Conservation (phyloP, 1,140 invertebrate species). For the Mylabris phalerata region DNA sequence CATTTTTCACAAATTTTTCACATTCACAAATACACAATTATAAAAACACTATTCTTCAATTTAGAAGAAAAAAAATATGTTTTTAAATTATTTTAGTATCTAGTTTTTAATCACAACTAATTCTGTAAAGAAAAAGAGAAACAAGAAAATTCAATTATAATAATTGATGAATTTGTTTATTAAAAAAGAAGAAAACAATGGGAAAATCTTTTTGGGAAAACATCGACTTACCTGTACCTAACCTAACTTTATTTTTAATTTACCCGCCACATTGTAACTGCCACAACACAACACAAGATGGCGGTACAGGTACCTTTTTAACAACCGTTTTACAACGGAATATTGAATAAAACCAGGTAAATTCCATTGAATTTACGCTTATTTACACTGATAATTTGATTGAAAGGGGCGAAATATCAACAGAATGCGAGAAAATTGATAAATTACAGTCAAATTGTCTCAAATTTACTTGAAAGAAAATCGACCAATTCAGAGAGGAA, state of each 20-base stretch:
- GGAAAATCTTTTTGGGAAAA: not conserved
- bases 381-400: too few species aligned
- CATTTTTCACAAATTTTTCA: constrained; percentile 9
- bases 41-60: constrained; percentile 1
- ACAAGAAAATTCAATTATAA: constrained; percentile 20
- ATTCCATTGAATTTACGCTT: too few species aligned
- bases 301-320: constrained; percentile 3
- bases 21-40: constrained; percentile 23
- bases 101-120: constrained; percentile 11
- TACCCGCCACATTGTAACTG: constrained; percentile 23
- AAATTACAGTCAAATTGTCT: too few species aligned
- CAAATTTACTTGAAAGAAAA: too few species aligned
- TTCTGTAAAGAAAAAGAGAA: constrained; percentile 8
- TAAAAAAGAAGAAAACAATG: constrained; percentile 6
- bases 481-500: too few species aligned
- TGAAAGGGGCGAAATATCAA: too few species aligned
- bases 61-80: not conserved
- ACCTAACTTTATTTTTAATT: constrained; percentile 14
- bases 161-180: not conserved
- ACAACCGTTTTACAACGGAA: not conserved
- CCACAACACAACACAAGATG: constrained; percentile 27
- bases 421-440: too few species aligned
- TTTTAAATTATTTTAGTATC: not conserved
- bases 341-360: constrained; percentile 4
- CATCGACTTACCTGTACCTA: not conserved